Evolutionary conservation across 1,140 invertebrate genomes (phyloP), one percentile per base, ranked within the genome.

Genomic region (Hyphantria cunea): DNA sequence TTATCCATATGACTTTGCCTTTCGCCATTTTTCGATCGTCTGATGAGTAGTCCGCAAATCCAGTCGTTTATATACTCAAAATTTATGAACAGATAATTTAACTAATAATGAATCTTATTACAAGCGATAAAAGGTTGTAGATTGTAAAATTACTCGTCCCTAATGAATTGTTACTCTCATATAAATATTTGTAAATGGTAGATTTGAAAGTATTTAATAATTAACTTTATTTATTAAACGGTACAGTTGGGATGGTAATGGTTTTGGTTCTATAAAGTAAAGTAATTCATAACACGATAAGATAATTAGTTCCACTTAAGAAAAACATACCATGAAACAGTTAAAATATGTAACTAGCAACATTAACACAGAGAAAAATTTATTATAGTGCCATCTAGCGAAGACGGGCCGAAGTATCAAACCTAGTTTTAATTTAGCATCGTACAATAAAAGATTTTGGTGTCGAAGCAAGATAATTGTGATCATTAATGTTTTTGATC

Each of bases 1-100:
- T 62, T 60, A 79, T 66, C 79, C 76, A 82, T 51, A 80, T 39
- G 7, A 72, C 72, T 74, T 61, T 71, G 54, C 72, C 76, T 67
- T 48, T 63, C 44, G 69, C 75, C 77, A 78, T 80, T 32, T 68
- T 76, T 62, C 54, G 61, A 51, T 71, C 76, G 73, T 72, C 76
- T 78, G 65, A 70, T 68, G 42, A n/a, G n/a, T 45, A 32, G 53
- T 37, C 7, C 5, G 12, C 0, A 17, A 37, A 15, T 9, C 6
- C 14, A n/a, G 2, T 15, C 0, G 13, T 50, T 45, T 62, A 62
- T 58, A 59, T 68, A 62, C 52, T 0, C 32, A 14, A 14, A 12
- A 17, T 39, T 8, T 50, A 34, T 41, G 11, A 34, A 49, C 34
- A 45, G 5, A 17, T 25, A 9, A 39, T 25, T 42, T 54, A 3